These are phyloP conservation scores for Trematocara marginatum DNA, from an alignment of 2,113 vertebrate species.

Conservation along the genomic window DNA sequence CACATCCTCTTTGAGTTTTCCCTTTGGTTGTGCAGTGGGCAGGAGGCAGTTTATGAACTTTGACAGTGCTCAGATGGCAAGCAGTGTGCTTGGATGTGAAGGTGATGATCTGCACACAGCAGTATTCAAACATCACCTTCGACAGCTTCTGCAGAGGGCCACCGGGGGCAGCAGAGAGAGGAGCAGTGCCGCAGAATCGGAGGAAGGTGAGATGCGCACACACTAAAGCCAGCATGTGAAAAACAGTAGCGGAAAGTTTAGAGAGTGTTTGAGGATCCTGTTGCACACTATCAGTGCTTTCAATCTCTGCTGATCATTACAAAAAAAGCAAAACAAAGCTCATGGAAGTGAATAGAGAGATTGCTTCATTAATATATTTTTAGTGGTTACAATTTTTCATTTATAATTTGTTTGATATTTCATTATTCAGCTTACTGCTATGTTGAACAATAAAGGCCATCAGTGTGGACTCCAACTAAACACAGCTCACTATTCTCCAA, in stretches of 20 bases:
- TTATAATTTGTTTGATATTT: neutral
- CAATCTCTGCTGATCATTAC: neutral
- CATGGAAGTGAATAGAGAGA: neutral
- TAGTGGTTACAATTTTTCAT: neutral
- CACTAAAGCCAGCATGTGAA: neutral
- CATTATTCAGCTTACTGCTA: neutral
- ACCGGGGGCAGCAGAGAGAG: conserved; percentile 51
- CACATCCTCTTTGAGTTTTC: neutral
- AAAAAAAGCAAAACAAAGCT: neutral
- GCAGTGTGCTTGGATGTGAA: conserved; percentile 83
- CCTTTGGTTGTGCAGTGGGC: conserved; percentile 74
- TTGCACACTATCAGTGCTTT: neutral
- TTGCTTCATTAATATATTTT: neutral
- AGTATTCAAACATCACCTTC: conserved; percentile 94
- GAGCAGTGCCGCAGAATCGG: neutral
- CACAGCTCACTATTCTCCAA: neutral
- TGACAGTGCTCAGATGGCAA: conserved; percentile 78
- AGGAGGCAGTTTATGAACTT: conserved; percentile 91
- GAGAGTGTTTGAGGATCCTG: neutral
- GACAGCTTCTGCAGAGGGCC: conserved; percentile 82
- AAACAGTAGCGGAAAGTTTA: neutral
- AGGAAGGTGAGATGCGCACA: conserved; percentile 55
- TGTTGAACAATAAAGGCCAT: neutral
- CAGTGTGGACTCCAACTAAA: neutral
- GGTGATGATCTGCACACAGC: conserved; percentile 85